A percentile compares a stretch with the other conserved stretches of the same genome.
Evolutionary conservation across 2,888 invertebrate species (phyloP).

Genomic region (Drosophila trichaetosa): DNA sequence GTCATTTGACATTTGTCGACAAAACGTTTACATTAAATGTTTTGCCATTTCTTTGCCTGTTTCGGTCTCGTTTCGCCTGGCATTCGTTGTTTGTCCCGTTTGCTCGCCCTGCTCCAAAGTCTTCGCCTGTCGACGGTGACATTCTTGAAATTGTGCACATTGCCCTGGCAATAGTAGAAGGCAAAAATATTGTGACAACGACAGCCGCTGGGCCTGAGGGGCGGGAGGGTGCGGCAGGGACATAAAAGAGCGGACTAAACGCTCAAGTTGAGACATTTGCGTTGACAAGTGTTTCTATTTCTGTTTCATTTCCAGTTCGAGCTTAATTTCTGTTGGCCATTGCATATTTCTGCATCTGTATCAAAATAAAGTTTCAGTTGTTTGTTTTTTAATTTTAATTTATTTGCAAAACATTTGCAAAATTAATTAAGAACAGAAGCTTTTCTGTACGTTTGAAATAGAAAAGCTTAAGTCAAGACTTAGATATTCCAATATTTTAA

Average conservation of each 20-base stretch:
- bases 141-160: conserved; percentile 73
- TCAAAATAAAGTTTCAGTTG: background rate
- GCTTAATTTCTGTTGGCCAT: background rate
- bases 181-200: conserved; percentile 50
- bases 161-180: conserved; percentile 39
- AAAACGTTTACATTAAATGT: conserved; percentile 80
- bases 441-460: background rate
- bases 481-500: background rate
- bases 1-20: conserved; percentile 81
- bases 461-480: background rate
- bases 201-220: background rate
- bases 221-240: background rate
- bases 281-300: conserved; percentile 71
- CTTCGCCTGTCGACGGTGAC: conserved; percentile 62
- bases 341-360: background rate
- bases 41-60: conserved; percentile 68
- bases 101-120: conserved; percentile 40
- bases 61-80: conserved; percentile 36
- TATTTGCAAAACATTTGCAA: background rate
- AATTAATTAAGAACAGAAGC: background rate
- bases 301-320: conserved; percentile 1
- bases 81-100: conserved; percentile 14
- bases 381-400: background rate
- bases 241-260: conserved; percentile 9
- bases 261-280: conserved; percentile 75